Base-by-base conservation (phyloP, 2,113 vertebrate species). In the Pycnonotus jocosus region DNA sequence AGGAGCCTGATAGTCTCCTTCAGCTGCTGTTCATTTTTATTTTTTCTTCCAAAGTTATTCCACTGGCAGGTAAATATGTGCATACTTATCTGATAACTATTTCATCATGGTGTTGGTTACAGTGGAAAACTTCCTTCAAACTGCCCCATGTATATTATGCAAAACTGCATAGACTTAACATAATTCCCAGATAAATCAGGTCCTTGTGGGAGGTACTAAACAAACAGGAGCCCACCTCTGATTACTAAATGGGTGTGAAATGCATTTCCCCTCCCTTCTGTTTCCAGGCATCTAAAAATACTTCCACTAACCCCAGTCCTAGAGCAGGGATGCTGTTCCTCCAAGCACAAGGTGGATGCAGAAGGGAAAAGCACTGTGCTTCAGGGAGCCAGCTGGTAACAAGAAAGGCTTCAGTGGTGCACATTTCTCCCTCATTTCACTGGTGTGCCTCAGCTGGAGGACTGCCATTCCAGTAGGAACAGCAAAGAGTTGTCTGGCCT, bases 61-160 rank as follows among this genome's bases (percentile, higher is more conserved):
- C 38, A 37, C 27, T 45, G 71, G 35, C 42, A 54, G 51, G 24
- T 80, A 47, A 78, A 50, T 6, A 54, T 38, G 18, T 38, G 3
- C 24, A 6, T 21, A 27, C 20, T 42, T 51, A 42, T 35, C 61
- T 74, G 56, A 23, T 7, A 61, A 15, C n/a, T 23, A 2, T 19
- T 72, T 70, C 5, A 6, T 22, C 15, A 0, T 24, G 12, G 0
- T 11, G 22, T 11, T 14, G 12, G 10, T 70, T 62, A 33, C 30
- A 58, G 1, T 5, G 18, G 47, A 66, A 81, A 81, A 27, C 5
- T 33, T 40, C 44, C 47, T 90, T 80, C 19, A 25, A 22, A 24
- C 12, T 47, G 1, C 38, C 30, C 21, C 44, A 23, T 4, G 2
- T 9, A 0, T 11, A 8, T 45, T 15, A n/a, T 7, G 24, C 42